A percentile compares a stretch with the other conserved stretches of the same genome.
phyloP scores from a whole-genome alignment of 2,113 vertebrate species.

The Atrichornis clamosus region DNA sequence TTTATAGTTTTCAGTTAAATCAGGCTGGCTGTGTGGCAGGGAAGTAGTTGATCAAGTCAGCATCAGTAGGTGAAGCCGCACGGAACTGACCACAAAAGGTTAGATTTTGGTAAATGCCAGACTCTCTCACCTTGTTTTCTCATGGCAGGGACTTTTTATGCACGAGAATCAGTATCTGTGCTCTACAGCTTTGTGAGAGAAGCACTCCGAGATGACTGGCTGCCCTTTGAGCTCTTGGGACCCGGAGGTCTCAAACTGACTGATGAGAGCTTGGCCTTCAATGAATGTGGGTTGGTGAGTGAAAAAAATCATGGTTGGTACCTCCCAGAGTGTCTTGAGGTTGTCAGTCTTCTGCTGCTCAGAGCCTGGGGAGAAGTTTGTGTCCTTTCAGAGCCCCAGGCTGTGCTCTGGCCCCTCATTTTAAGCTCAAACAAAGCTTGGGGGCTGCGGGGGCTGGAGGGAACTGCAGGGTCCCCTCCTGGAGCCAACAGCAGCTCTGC shows the following conservation, averaged over 20 bases:
- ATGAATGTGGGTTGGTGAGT: slow-evolving; percentile 90
- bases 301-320: neutral
- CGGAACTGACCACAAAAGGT: neutral
- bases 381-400: neutral
- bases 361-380: neutral
- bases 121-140: neutral
- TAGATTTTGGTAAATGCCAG: neutral
- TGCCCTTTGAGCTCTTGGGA: slow-evolving; percentile 89
- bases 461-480: neutral
- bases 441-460: neutral
- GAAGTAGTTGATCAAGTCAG: neutral
- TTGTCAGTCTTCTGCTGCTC: neutral
- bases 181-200: slow-evolving; percentile 85
- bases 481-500: neutral
- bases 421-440: neutral
- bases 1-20: neutral
- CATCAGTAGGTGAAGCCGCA: neutral
- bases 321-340: neutral
- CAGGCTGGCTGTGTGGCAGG: neutral
- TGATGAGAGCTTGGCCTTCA: slow-evolving; percentile 81
- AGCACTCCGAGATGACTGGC: slow-evolving; percentile 84
- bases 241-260: slow-evolving; percentile 86
- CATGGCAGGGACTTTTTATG: slow-evolving; percentile 86
- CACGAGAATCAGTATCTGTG: slow-evolving; percentile 79
- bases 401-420: neutral